Conservation (phyloP, 2,888 invertebrate species). For the Cheilosia grossa region DNA sequence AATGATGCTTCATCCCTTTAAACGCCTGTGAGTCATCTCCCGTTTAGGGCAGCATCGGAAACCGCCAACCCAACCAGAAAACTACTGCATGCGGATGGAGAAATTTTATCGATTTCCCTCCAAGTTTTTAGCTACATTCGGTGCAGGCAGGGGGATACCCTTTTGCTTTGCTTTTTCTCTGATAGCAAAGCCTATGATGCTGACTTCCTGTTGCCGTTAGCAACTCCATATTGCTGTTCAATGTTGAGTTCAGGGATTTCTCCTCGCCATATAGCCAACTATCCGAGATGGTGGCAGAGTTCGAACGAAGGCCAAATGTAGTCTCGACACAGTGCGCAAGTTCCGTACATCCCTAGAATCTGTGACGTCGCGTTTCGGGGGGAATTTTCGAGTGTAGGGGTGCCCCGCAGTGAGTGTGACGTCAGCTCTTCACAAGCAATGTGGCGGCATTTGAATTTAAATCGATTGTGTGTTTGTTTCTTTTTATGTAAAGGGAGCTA, state of each 20-base stretch:
- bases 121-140: constrained; percentile 19
- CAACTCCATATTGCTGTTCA: constrained; percentile 64
- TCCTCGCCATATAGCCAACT: constrained; percentile 32
- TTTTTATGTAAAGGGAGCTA: not conserved
- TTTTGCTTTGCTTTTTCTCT: constrained; percentile 16
- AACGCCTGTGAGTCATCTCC: constrained; percentile 46
- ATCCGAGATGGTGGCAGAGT: constrained; percentile 22
- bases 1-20: constrained; percentile 25
- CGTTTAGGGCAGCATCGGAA: not conserved
- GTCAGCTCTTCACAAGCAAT: constrained; percentile 32
- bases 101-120: constrained; percentile 61
- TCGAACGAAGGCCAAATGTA: constrained; percentile 54
- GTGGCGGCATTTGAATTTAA: constrained; percentile 59
- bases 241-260: constrained; percentile 74
- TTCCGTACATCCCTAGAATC: constrained; percentile 5
- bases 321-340: constrained; percentile 49
- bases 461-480: constrained; percentile 35
- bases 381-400: constrained; percentile 33
- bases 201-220: constrained; percentile 67
- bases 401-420: constrained; percentile 48
- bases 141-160: constrained; percentile 27
- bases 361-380: constrained; percentile 55
- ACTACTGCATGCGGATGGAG: constrained; percentile 65
- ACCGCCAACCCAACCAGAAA: constrained; percentile 26
- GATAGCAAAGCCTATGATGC: constrained; percentile 43